Percentiles rank a stretch among this genome's conserved stretches.
Conservation (phyloP, 2,797 vertebrate genomes). For the Rhincodon typus region DNA sequence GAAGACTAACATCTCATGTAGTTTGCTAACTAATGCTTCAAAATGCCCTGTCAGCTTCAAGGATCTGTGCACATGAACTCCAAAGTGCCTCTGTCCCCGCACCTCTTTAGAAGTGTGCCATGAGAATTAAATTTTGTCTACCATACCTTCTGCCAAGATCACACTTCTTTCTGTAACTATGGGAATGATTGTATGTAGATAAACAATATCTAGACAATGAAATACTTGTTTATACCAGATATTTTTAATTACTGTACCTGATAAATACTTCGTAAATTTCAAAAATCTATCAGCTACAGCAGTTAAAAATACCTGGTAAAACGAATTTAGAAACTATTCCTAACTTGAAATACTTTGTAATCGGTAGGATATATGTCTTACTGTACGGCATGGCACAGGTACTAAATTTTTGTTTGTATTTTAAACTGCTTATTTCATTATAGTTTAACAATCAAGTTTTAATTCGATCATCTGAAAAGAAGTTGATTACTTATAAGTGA, state of each 20-base stretch:
- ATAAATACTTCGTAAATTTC: background rate
- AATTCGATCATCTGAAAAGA: background rate
- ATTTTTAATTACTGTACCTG: background rate
- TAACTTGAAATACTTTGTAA: background rate
- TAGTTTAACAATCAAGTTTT: background rate
- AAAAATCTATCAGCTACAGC: too few species aligned
- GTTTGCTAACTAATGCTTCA: background rate
- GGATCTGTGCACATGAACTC: background rate
- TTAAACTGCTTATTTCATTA: background rate
- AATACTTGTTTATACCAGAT: background rate
- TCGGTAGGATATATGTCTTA: background rate
- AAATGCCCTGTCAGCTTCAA: background rate
- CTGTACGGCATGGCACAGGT: background rate
- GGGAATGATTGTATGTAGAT: background rate
- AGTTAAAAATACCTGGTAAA: too few species aligned
- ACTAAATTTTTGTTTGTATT: background rate
- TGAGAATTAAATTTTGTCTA: too few species aligned
- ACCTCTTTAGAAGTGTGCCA: too few species aligned
- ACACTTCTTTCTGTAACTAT: background rate
- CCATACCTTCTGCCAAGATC: background rate
- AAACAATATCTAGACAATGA: background rate
- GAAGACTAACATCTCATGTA: background rate
- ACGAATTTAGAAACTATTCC: background rate
- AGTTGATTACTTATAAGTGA: background rate
- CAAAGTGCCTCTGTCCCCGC: background rate